A percentile compares a stretch with the other conserved stretches of the same genome.
phyloP scores from a whole-genome alignment of 2,113 vertebrate species.

The Tupaia tana region DNA sequence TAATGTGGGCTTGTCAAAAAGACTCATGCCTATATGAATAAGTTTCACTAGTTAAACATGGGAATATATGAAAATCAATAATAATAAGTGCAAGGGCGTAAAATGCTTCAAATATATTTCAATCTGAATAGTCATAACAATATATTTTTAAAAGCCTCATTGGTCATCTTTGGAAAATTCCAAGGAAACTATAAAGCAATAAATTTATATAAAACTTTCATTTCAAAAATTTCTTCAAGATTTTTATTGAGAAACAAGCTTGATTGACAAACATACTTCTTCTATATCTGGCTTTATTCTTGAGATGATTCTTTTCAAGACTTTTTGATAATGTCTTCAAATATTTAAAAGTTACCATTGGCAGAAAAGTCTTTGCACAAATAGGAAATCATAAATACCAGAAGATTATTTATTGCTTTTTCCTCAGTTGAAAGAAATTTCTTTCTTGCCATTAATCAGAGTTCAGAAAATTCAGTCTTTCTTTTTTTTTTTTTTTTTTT shows the following conservation, averaged over 20 bases:
- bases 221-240: background rate
- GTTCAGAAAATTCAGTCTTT: background rate
- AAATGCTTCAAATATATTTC: background rate
- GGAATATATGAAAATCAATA: background rate
- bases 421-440: background rate
- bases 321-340: background rate
- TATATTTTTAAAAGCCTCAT: background rate
- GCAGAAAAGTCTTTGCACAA: background rate
- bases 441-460: background rate
- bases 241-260: background rate
- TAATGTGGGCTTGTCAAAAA: background rate
- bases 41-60: background rate
- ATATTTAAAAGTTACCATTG: background rate
- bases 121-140: background rate
- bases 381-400: background rate
- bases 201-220: background rate
- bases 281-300: background rate
- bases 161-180: background rate
- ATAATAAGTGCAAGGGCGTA: background rate
- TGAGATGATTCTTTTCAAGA: background rate
- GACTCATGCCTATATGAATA: background rate
- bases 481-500: no score
- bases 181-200: background rate
- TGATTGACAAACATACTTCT: background rate
- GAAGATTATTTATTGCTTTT: background rate